Base-by-base conservation (phyloP, 1,140 invertebrate genomes). In the Thalassaphorura encarpata region DNA sequence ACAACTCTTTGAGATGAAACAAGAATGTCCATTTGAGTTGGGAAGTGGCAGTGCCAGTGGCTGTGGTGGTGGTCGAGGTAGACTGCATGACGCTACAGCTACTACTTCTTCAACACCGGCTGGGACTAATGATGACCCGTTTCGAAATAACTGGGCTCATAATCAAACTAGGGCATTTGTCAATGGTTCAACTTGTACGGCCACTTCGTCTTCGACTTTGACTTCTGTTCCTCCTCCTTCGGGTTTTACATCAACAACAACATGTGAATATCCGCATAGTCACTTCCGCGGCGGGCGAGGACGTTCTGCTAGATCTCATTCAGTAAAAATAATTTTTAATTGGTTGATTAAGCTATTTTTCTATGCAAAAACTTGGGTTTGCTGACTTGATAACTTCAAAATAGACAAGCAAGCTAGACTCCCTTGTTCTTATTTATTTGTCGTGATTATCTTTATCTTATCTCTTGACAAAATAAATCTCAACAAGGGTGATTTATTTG, bases 51-150 rank as follows among this genome's bases (percentile, higher is more conserved):
- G n/a, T n/a, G n/a, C n/a, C n/a, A n/a, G n/a, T n/a, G n/a, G n/a
- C 33, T n/a, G 33, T n/a, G 33, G 11, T 11, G 11, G 11, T n/a
- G 33, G 11, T 36, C n/a, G 33, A 36, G 33, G 11, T n/a, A 11
- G 33, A 36, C 11, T 36, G 11, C 33, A 11, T 11, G 33, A 11
- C 11, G 11, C 33, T 36, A 36, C 33, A 36, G 11, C 11, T 11
- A 11, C n/a, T 36, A n/a, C 33, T n/a, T 36, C 33, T n/a, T 11
- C 33, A 36, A 36, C 33, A 36, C 54, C 57, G 48, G 51, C 47
- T 63, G 56, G 18, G 36, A 33, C 49, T 63, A 63, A 63, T 63
- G 61, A 60, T 60, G 56, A 56, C 53, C 61, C 61, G 59, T 62
- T 62, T 58, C 56, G 42, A 41, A 52, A 59, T 59, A 54, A 49